These are phyloP conservation scores for Discoglossus pictus DNA, from an alignment of 2,797 vertebrate genomes.

Conservation along the genomic window DNA sequence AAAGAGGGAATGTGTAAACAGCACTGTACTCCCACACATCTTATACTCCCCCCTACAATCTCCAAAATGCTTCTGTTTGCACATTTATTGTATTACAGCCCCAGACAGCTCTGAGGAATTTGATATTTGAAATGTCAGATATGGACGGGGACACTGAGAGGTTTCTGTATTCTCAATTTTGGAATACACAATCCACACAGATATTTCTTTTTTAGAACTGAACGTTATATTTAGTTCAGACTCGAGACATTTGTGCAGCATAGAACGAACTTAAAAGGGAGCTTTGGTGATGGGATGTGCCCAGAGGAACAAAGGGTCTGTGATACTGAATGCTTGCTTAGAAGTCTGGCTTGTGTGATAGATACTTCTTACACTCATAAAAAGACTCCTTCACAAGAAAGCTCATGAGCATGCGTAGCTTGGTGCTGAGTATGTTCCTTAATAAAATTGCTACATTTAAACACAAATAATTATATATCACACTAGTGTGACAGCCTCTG, in stretches of 20 bases:
- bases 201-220: background rate
- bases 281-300: constrained; percentile 5
- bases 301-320: constrained; percentile 19
- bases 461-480: no score
- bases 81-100: constrained; percentile 35
- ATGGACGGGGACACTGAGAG: constrained; percentile 26
- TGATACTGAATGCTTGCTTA: constrained; percentile 5
- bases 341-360: background rate
- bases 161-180: constrained; percentile 21
- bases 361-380: no score
- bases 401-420: background rate
- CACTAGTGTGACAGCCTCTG: no score
- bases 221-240: constrained; percentile 27
- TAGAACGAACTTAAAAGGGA: background rate
- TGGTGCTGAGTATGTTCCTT: no score
- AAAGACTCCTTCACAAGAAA: no score
- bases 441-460: no score
- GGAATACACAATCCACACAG: background rate
- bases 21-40: constrained; percentile 20
- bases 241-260: constrained; percentile 14
- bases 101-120: constrained; percentile 36
- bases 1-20: constrained; percentile 30
- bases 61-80: constrained; percentile 28
- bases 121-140: constrained; percentile 46
- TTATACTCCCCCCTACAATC: background rate